phyloP scores from a whole-genome alignment of 53 echinoderm and acorn worm species.

The Paracentrotus lividus region DNA sequence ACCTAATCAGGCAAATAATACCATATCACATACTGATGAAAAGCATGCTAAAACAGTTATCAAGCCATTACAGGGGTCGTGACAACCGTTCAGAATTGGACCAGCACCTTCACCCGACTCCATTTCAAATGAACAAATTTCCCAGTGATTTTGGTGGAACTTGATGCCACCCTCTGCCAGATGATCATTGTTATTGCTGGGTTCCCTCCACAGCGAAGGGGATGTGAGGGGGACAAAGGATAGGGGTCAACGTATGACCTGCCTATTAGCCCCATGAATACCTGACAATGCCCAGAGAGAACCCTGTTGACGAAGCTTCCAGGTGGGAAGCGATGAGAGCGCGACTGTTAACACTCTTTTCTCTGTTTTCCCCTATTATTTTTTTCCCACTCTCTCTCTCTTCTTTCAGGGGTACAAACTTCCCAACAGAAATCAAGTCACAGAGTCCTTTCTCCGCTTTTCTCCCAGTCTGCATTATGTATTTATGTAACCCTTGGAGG shows the following conservation, averaged over 20 bases:
- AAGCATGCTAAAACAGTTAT: not conserved
- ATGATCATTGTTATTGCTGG: constrained; percentile 69
- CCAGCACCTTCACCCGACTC: not conserved
- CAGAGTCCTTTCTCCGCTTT: not conserved
- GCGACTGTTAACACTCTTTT: constrained; percentile 60
- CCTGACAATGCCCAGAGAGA: constrained; percentile 63
- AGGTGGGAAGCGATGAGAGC: constrained; percentile 45
- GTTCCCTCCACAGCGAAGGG: constrained; percentile 29
- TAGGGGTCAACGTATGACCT: constrained; percentile 60
- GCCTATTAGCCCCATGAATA: constrained; percentile 62
- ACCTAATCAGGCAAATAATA: too few relatives aligned
- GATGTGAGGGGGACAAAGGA: constrained; percentile 68
- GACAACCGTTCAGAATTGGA: not conserved
- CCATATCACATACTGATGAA: too few relatives aligned
- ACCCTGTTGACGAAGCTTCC: constrained; percentile 68
- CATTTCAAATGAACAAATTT: constrained; percentile 33
- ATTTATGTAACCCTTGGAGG: constrained; percentile 69
- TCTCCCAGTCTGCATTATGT: constrained; percentile 52
- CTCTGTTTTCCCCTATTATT: too few relatives aligned
- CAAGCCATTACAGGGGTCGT: not conserved
- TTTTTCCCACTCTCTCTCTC: constrained; percentile 32
- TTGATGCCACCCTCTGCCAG: constrained; percentile 53
- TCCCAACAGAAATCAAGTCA: constrained; percentile 34
- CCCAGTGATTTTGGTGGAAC: constrained; percentile 44
- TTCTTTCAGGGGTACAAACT: constrained; percentile 25